phyloP scores from a whole-genome alignment of 2,113 vertebrate species.

The Petromus typicus region DNA sequence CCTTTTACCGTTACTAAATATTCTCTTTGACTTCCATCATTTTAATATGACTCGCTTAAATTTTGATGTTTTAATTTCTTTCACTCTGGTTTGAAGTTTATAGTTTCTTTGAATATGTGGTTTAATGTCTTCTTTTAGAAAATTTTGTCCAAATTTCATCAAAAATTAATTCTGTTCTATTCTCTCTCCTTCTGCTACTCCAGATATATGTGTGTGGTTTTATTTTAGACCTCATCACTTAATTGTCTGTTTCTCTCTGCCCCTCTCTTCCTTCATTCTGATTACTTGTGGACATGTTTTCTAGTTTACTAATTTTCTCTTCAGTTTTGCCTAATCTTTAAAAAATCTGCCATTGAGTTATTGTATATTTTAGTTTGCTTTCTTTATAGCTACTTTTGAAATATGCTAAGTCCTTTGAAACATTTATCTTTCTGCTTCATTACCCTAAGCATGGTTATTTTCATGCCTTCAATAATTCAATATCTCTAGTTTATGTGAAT shows the following conservation, averaged over 20 bases:
- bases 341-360: background rate
- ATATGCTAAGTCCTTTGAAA: background rate
- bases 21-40: background rate
- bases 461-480: background rate
- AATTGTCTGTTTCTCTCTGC: background rate
- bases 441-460: background rate
- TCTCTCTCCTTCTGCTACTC: background rate
- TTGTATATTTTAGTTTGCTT: background rate
- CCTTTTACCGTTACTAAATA: background rate
- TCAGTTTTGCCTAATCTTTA: background rate
- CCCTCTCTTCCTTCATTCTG: background rate
- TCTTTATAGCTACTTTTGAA: background rate
- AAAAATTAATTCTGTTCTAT: background rate
- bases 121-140: background rate
- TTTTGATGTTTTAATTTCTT: background rate
- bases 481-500: background rate
- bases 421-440: background rate
- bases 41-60: background rate
- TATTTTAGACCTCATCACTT: background rate
- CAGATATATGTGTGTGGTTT: background rate
- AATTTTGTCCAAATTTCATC: background rate
- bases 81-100: background rate
- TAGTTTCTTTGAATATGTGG: background rate
- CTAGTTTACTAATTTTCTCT: background rate
- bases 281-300: background rate